Conservation (phyloP, 2,888 invertebrate species). For the Merodon equestris region DNA sequence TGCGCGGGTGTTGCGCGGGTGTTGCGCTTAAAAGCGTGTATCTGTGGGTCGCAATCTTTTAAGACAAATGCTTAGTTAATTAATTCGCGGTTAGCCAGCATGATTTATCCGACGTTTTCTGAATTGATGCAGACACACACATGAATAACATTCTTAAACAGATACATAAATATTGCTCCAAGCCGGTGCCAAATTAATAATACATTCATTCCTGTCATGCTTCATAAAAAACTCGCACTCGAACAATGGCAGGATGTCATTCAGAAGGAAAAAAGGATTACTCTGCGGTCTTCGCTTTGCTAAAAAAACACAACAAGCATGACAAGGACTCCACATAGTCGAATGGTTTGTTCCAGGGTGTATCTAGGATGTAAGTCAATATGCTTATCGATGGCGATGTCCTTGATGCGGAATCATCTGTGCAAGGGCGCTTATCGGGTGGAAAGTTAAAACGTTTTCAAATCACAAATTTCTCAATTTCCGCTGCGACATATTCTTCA, state of each 20-base stretch:
- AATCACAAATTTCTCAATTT: conserved; percentile 72
- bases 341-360: too few relatives aligned
- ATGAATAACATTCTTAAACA: conserved; percentile 21
- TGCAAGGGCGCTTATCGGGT: conserved; percentile 44
- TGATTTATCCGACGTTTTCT: conserved; percentile 41
- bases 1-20: too few relatives aligned
- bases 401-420: conserved; percentile 27
- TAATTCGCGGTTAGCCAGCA: conserved; percentile 40
- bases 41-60: conserved; percentile 12
- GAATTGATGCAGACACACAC: not conserved
- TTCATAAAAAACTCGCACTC: conserved; percentile 53
- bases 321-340: too few relatives aligned
- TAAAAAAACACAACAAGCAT: conserved; percentile 20
- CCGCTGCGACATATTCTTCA: conserved; percentile 53
- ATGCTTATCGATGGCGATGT: conserved; percentile 19
- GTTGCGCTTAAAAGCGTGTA: too few relatives aligned
- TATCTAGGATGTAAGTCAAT: too few relatives aligned
- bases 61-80: conserved; percentile 54
- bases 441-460: conserved; percentile 69
- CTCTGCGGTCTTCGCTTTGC: conserved; percentile 43
- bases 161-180: too few relatives aligned
- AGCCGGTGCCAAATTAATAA: conserved; percentile 66
- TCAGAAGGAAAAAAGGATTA: conserved; percentile 62
- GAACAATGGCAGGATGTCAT: conserved; percentile 51
- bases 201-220: conserved; percentile 65